phyloP scores from a whole-genome alignment of 64 coral and sea anemone species.

The Dendrophyllia cribrosa region DNA sequence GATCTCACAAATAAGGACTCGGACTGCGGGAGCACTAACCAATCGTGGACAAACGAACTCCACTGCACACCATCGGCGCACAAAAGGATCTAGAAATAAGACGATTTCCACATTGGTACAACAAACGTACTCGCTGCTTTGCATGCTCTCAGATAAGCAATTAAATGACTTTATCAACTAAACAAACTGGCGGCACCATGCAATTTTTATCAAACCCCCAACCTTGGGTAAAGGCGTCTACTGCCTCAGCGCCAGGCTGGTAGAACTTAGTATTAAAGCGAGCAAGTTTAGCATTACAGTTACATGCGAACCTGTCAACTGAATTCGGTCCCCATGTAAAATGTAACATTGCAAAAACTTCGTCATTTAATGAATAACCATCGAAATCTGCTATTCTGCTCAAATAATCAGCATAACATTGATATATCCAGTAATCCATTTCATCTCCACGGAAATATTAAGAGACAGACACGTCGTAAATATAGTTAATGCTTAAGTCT shows the following conservation, averaged over 20 bases:
- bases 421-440: conserved; percentile 14
- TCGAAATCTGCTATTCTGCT: conserved; percentile 13
- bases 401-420: conserved; percentile 13
- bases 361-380: conserved; percentile 17
- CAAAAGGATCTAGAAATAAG: conserved; percentile 43
- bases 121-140: no score
- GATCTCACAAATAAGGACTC: no score
- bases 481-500: conserved; percentile 6
- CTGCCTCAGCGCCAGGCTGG: conserved; percentile 41
- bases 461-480: not conserved
- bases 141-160: not conserved
- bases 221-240: conserved; percentile 53
- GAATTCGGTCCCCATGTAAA: conserved; percentile 24
- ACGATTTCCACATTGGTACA: no score
- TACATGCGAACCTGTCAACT: conserved; percentile 53
- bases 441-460: not conserved
- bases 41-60: conserved; percentile 7
- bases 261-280: conserved; percentile 66
- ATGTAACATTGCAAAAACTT: not conserved
- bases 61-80: conserved; percentile 24
- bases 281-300: conserved; percentile 25
- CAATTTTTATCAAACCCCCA: conserved; percentile 47
- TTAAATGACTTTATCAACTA: conserved; percentile 1
- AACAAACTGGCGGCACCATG: conserved; percentile 8
- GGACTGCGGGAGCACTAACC: no score